These are phyloP conservation scores for Cylindroiulus punctatus DNA, from an alignment of 2,888 invertebrate genomes.

Conservation along the genomic window DNA sequence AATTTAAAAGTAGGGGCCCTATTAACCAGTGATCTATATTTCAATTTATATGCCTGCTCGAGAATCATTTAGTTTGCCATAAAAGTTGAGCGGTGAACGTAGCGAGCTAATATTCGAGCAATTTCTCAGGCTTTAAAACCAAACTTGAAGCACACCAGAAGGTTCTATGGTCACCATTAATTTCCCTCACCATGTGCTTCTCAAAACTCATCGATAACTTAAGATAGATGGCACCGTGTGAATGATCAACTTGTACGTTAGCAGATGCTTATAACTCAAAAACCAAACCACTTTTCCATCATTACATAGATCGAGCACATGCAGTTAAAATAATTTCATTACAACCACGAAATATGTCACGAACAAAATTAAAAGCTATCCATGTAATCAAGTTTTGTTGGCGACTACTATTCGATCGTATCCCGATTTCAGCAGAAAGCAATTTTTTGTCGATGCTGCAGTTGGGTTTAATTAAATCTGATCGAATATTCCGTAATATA, in stretches of 20 bases:
- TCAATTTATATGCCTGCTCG: not conserved
- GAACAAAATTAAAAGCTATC: not conserved
- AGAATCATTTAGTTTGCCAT: conserved; percentile 3
- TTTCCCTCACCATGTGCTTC: too few species aligned
- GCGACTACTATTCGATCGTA: not conserved
- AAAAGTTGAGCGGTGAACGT: not conserved
- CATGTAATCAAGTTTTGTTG: not conserved
- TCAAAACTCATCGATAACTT: not conserved
- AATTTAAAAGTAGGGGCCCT: not conserved
- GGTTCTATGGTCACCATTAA: too few species aligned
- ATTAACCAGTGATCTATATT: conserved; percentile 3
- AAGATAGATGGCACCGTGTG: not conserved
- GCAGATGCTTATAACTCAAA: too few species aligned
- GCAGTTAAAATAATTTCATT: not conserved
- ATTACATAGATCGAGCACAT: not conserved
- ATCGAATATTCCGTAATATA: not conserved
- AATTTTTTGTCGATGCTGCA: not conserved
- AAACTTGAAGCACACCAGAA: not conserved
- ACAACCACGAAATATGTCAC: not conserved
- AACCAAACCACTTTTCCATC: not conserved
- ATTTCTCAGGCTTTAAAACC: not conserved
- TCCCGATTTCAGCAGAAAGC: not conserved
- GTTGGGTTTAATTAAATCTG: not conserved
- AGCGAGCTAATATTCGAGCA: not conserved
- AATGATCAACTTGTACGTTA: not conserved